Conservation (phyloP, 1,140 invertebrate genomes). For the Brachionus manjavacas region DNA sequence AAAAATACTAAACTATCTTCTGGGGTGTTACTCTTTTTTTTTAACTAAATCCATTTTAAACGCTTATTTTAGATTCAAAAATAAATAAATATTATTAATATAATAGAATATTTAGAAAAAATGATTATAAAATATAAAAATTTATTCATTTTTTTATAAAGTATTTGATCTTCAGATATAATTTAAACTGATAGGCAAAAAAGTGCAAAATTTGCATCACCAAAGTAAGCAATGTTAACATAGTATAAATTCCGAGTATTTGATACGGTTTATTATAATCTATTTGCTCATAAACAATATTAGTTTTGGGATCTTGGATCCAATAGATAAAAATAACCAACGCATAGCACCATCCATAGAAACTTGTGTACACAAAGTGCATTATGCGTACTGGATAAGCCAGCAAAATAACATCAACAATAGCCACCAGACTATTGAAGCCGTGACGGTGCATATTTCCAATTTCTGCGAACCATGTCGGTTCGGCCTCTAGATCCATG, state of each 20-base stretch:
- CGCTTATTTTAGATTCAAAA: no score
- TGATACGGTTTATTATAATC: conserved; percentile 13
- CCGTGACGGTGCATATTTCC: conserved; percentile 32
- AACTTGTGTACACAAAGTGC: conserved; percentile 21
- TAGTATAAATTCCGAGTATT: neutral
- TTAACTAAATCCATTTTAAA: no score
- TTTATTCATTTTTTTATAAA: neutral
- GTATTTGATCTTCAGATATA: conserved; percentile 20
- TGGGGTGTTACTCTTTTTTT: no score
- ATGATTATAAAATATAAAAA: neutral
- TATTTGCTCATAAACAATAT: conserved; percentile 37
- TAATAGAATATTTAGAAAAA: neutral
- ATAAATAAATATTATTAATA: no score
- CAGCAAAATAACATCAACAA: conserved; percentile 28
- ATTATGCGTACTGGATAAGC: conserved; percentile 34
- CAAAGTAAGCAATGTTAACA: neutral
- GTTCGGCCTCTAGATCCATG: neutral
- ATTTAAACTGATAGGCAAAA: conserved; percentile 6
- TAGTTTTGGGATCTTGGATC: neutral
- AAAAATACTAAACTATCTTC: no score
- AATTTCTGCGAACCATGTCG: neutral
- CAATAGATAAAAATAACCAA: conserved; percentile 19
- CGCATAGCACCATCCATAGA: conserved; percentile 29
- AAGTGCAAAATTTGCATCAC: conserved; percentile 14
- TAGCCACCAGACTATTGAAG: conserved; percentile 18